Evolutionary conservation across 2,797 vertebrate genomes (phyloP), one percentile per base, ranked within the genome.

Genomic region (Melanotaenia parkinsoni): DNA sequence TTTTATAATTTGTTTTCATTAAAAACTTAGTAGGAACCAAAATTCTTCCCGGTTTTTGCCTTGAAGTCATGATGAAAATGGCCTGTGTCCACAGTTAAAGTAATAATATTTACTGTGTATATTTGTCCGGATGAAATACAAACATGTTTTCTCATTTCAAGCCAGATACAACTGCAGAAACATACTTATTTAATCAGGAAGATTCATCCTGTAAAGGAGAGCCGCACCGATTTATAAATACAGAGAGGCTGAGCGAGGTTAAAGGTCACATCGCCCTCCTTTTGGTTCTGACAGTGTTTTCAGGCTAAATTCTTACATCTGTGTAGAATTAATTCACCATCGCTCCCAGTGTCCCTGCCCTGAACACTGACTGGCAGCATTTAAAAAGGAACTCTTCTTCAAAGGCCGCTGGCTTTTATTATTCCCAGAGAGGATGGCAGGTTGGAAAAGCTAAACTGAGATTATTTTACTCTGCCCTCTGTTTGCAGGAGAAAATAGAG

Each of bases 391-490:
- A 3, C 24, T 63, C 64, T 22, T 72, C 45, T 45, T 67, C 47
- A 51, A 59, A 76, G n/a, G 60, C 64, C 51, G 72, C 59, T 77
- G 64, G 56, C 37, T 84, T 45, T 75, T 62, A 70, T 77, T 60
- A 4, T 58, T 70, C 50, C 28, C 59, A 63, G 56, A 72, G n/a
- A 66, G n/a, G 58, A 76, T 26, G 51, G 38, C 43, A 63, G 62
- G 32, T 59, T 68, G 37, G 20, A 74, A 76, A 78, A 62, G 30
- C 38, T 72, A 66, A 60, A 83, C 45, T 67, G 78, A 80, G 67
- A 74, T 83, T 81, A 80, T 76, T 73, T 87, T 33, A 65, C 64
- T 77, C 74, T 63, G 43, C 12, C 57, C 69, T 80, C 58, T n/a
- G 28, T 71, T 77, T 76, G 58, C 68, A 70, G 56, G 63, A 79